These are phyloP conservation scores for Stomorhina lunata DNA, from an alignment of 2,888 invertebrate genomes.

Conservation along the genomic window DNA sequence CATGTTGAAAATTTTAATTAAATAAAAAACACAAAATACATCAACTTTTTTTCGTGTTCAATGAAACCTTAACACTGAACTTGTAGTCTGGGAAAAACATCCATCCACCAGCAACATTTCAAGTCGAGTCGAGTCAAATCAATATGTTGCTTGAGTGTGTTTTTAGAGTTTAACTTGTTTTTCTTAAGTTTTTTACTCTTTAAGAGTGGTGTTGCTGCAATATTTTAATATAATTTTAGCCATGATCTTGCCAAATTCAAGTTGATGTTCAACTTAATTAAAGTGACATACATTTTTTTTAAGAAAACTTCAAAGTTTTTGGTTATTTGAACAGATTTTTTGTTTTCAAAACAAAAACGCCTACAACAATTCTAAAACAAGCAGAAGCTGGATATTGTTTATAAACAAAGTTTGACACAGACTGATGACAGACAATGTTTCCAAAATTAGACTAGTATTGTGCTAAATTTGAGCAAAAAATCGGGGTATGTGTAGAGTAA, in stretches of 20 bases:
- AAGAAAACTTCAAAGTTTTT: constrained; percentile 45
- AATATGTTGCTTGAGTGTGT: constrained; percentile 22
- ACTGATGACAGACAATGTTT: not conserved
- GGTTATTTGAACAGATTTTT: not conserved
- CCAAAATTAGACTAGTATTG: too few species aligned
- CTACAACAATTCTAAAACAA: constrained; percentile 21
- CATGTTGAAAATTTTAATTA: constrained; percentile 63
- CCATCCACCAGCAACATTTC: too few species aligned
- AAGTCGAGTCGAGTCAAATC: constrained; percentile 2
- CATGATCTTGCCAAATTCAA: constrained; percentile 65
- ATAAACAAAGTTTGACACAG: not conserved
- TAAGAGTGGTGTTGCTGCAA: constrained; percentile 19
- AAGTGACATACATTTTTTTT: constrained; percentile 63
- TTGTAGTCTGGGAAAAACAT: constrained; percentile 54
- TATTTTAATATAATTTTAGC: constrained; percentile 55
- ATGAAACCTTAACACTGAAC: constrained; percentile 65
- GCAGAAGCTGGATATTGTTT: constrained; percentile 19
- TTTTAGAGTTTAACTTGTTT: constrained; percentile 54
- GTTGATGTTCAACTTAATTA: constrained; percentile 67
- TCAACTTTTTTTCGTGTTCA: constrained; percentile 5
- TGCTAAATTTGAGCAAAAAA: too few species aligned
- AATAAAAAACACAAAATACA: constrained; percentile 49
- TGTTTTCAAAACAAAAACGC: constrained; percentile 22
- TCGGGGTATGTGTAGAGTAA: too few species aligned
- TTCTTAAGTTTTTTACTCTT: constrained; percentile 55